Evolutionary conservation across 1,140 invertebrate genomes (phyloP).

Genomic region (Calosoma granatense): DNA sequence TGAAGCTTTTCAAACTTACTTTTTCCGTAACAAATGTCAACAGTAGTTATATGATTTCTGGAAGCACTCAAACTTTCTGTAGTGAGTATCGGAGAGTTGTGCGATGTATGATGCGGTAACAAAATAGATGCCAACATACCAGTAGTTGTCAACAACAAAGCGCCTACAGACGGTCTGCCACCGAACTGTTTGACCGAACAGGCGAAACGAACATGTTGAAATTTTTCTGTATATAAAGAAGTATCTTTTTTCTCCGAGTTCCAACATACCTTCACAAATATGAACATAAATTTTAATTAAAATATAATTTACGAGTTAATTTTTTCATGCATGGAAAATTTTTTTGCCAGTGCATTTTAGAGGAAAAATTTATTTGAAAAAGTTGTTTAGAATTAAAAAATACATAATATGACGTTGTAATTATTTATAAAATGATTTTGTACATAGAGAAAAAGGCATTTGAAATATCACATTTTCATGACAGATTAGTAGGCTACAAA

Average conservation of each 20-base stretch:
- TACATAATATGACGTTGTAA: no score
- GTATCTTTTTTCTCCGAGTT: conserved; percentile 73
- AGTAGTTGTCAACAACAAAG: conserved; percentile 69
- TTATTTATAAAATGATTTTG: no score
- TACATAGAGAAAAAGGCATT: no score
- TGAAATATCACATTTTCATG: no score
- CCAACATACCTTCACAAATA: conserved; percentile 38
- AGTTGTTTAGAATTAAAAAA: no score
- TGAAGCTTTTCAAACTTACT: conserved; percentile 35
- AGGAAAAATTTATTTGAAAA: no score
- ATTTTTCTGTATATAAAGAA: conserved; percentile 73
- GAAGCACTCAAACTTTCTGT: conserved; percentile 62
- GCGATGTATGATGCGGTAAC: conserved; percentile 35
- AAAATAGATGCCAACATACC: conserved; percentile 69
- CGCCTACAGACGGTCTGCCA: conserved; percentile 69
- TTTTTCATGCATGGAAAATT: no score
- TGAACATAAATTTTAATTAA: conserved; percentile 15
- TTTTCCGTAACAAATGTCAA: conserved; percentile 65
- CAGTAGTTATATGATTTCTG: conserved; percentile 61
- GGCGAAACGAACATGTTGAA: conserved; percentile 60
- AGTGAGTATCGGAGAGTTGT: conserved; percentile 35
- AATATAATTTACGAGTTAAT: no score
- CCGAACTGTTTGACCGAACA: conserved; percentile 82
- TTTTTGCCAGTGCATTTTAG: no score
- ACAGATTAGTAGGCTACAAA: no score